Conservation (phyloP, 2,113 vertebrate species). For the rat (Rattus norvegicus) region GRCr8 NC_086029.1:72330501-72331000, state of each 20-base stretch:
- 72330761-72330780: neutral
- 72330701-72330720: neutral
- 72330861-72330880: neutral
- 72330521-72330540: neutral
- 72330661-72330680: neutral
- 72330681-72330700: neutral
- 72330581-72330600: neutral
- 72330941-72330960: slow-evolving; percentile 19
- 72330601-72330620: neutral
- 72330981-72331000: neutral
- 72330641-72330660: neutral
- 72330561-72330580: neutral
- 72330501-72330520: neutral
- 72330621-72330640: no score
- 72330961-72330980: slow-evolving; percentile 59
- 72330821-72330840: neutral
- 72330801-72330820: neutral
- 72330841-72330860: slow-evolving; percentile 9
- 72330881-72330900: slow-evolving; percentile 23
- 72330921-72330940: slow-evolving; percentile 39
- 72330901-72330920: slow-evolving; percentile 28
- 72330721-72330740: neutral
- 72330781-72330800: neutral
- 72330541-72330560: neutral
- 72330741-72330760: neutral